Conservation (phyloP, 2,797 vertebrate genomes). For the Acipenser oxyrinchus region DNA sequence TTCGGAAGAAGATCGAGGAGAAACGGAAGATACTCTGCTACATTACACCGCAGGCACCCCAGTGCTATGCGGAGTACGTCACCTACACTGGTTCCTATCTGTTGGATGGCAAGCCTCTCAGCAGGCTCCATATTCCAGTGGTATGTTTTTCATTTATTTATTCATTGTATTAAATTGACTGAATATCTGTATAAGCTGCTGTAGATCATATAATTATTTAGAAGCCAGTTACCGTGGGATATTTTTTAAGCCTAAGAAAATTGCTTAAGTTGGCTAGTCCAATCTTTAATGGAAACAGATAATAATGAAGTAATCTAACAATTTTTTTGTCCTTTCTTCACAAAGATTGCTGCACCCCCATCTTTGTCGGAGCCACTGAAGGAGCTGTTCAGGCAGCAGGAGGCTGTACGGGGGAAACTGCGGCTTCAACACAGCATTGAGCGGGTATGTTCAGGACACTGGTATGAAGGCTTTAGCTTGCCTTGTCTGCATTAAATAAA, state of each 20-base stretch:
- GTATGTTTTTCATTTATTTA: conserved; percentile 55
- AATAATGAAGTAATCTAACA: too few species aligned
- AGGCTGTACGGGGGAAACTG: conserved; percentile 89
- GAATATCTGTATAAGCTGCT: too few species aligned
- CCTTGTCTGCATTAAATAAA: too few species aligned
- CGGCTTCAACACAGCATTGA: conserved; percentile 98
- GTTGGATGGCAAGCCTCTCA: conserved; percentile 91
- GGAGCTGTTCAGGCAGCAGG: conserved; percentile 96
- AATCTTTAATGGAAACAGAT: too few species aligned
- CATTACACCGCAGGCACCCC: conserved; percentile 91
- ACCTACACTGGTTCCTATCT: conserved; percentile 97
- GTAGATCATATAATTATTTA: too few species aligned
- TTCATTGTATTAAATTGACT: background rate
- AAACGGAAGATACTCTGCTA: conserved; percentile 97
- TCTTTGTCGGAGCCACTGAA: conserved; percentile 93
- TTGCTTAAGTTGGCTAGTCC: too few species aligned
- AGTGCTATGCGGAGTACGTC: conserved; percentile 97
- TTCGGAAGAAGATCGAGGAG: conserved; percentile 96
- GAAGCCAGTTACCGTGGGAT: too few species aligned
- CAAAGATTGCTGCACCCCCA: conserved; percentile 91
- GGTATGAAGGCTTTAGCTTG: background rate
- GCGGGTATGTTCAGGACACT: conserved; percentile 61
- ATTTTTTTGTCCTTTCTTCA: conserved; percentile 13
- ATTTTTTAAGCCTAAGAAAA: too few species aligned
- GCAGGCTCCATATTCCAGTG: conserved; percentile 98